Conservation (phyloP, 1,140 invertebrate species). For the Lepidostoma basale region DNA sequence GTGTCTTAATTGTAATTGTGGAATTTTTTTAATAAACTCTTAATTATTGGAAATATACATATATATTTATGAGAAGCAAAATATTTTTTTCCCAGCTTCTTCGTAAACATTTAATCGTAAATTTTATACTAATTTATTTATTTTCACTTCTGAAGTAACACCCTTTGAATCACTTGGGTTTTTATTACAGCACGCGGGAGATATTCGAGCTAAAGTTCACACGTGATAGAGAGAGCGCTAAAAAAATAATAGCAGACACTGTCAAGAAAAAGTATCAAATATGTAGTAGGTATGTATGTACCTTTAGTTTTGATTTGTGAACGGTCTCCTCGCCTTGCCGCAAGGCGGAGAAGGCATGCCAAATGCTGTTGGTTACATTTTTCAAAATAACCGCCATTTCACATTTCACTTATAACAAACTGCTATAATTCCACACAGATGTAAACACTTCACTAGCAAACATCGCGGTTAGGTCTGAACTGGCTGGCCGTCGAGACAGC, state of each 20-base stretch:
- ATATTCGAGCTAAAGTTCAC: neutral
- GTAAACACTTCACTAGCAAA: conserved; percentile 10
- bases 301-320: conserved; percentile 78
- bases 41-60: too few species aligned
- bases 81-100: too few species aligned
- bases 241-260: neutral
- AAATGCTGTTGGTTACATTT: conserved; percentile 75
- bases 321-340: conserved; percentile 67
- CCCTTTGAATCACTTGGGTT: too few species aligned
- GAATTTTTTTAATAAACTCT: too few species aligned
- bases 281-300: too few species aligned
- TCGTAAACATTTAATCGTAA: too few species aligned
- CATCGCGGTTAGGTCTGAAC: neutral
- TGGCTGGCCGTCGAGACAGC: neutral
- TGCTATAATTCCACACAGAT: conserved; percentile 34
- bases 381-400: conserved; percentile 70
- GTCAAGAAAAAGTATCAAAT: too few species aligned
- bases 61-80: too few species aligned
- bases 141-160: neutral
- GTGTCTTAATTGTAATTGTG: too few species aligned
- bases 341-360: conserved; percentile 76
- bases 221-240: neutral
- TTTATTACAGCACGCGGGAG: neutral
- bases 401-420: conserved; percentile 20
- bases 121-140: too few species aligned